Evolutionary conservation across 2,888 invertebrate genomes (phyloP).

Genomic region (Eupithecia subumbrata): DNA sequence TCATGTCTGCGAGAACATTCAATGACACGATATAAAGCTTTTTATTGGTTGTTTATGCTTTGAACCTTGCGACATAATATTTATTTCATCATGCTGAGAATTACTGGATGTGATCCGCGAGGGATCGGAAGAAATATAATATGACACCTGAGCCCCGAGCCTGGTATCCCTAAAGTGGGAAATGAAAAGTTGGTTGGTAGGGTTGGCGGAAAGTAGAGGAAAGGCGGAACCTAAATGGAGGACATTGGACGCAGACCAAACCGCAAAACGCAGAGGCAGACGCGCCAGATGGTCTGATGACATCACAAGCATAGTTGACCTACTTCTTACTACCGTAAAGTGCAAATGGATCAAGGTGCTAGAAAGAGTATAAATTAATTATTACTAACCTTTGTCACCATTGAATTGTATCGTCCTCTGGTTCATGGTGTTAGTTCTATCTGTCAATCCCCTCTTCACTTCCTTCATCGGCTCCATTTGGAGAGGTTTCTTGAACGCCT

Average conservation of each 20-base stretch:
- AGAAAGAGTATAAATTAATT: not conserved
- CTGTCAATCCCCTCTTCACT: constrained; percentile 64
- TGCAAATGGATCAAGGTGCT: not conserved
- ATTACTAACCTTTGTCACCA: constrained; percentile 64
- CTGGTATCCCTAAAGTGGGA: not conserved
- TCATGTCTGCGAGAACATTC: not conserved
- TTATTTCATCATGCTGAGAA: too few relatives aligned
- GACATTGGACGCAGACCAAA: not conserved
- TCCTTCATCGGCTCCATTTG: constrained; percentile 55
- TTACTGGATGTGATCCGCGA: too few relatives aligned
- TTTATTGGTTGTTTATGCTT: too few relatives aligned
- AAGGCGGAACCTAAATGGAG: not conserved
- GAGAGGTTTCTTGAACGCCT: constrained; percentile 54
- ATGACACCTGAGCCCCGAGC: too few relatives aligned
- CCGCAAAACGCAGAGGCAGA: not conserved
- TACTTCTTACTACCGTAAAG: not conserved
- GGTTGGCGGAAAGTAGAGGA: not conserved
- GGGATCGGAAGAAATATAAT: too few relatives aligned
- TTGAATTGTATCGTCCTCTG: constrained; percentile 59
- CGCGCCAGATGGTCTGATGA: not conserved
- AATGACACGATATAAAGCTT: not conserved
- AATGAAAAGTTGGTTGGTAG: not conserved
- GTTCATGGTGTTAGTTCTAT: constrained; percentile 67
- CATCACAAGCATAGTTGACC: not conserved
- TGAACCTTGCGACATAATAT: not conserved